Evolutionary conservation across 2,113 vertebrate species (phyloP), one percentile per base, ranked within the genome.

Genomic region (Heteronetta atricapilla): DNA sequence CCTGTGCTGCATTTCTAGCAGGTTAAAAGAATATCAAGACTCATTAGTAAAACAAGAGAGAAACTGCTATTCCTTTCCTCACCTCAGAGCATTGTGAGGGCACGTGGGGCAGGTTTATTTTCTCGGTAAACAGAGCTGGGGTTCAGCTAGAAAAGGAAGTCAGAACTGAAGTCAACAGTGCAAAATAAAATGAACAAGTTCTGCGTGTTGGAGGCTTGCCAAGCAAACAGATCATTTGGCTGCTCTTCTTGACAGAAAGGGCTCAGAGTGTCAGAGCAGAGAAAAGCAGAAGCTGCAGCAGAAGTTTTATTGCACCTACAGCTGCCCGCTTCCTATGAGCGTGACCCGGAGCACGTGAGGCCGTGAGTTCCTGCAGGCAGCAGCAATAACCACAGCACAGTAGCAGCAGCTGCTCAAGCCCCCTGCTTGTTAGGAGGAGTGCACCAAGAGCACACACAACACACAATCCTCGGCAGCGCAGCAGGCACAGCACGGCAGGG

Each of bases 71-170:
- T 89, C 52, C 10, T 44, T 33, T 78, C 25, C 34, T 82, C 33
- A 23, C 20, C 40, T 8, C 14, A 0, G 0, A 84, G 31, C 8
- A 13, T 0, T 2, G 10, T 23, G 80, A 82, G 25, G 25, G 55
- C 1, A 0, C 42, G 13, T 4, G 14, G 42, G 21, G 14, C 36
- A 58, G 25, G 26, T 34, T 38, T 64, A 14, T 59, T 36, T 70
- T 12, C 28, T 42, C 10, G 2, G 25, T 25, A 52, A 50, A 33
- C 52, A 62, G 77, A 73, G 28, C 25, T 86, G 34, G 19, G 21
- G 42, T 73, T 86, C 42, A 50, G 11, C 48, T 63, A 38, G 53
- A 56, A 44, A 67, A 31, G 6, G 25, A 78, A 9, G 42, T 8
- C 15, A 78, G 77, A 78, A 29, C 9, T n/a, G 40, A 72, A 84